Percentiles rank a stretch among this genome's conserved stretches.
These are phyloP conservation scores for Spilogale gracilis DNA, from an alignment of 2,113 vertebrate genomes.

Conservation along the genomic window DNA sequence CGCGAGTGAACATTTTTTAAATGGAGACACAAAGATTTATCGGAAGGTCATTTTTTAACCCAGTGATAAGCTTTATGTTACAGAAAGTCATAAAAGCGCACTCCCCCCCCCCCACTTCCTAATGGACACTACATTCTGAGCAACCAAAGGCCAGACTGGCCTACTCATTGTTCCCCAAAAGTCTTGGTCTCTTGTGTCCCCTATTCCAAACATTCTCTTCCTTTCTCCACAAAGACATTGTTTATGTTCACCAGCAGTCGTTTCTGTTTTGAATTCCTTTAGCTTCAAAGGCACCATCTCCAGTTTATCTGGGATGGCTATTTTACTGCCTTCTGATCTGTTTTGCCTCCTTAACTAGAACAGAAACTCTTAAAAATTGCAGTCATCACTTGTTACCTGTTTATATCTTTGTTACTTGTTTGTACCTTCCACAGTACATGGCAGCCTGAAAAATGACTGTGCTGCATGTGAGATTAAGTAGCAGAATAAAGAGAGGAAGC, in stretches of 20 bases:
- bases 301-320: neutral
- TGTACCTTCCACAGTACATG: neutral
- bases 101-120: neutral
- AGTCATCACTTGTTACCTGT: neutral
- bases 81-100: neutral
- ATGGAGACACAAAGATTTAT: neutral
- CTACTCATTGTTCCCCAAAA: neutral
- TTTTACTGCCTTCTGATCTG: neutral
- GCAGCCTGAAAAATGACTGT: neutral
- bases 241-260: neutral
- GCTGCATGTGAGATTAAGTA: neutral
- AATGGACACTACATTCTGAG: neutral
- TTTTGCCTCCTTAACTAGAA: neutral
- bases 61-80: neutral
- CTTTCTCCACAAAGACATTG: neutral
- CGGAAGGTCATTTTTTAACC: neutral
- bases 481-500: neutral
- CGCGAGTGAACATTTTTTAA: neutral
- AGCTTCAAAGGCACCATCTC: neutral
- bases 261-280: slow-evolving; percentile 40
- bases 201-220: neutral
- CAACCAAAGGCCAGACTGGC: neutral
- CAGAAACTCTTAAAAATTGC: neutral
- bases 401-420: neutral
- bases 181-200: neutral